Evolutionary conservation across 2,888 invertebrate species (phyloP), one percentile per base, ranked within the genome.

Genomic region (Sinodicranocentrus sp.): DNA sequence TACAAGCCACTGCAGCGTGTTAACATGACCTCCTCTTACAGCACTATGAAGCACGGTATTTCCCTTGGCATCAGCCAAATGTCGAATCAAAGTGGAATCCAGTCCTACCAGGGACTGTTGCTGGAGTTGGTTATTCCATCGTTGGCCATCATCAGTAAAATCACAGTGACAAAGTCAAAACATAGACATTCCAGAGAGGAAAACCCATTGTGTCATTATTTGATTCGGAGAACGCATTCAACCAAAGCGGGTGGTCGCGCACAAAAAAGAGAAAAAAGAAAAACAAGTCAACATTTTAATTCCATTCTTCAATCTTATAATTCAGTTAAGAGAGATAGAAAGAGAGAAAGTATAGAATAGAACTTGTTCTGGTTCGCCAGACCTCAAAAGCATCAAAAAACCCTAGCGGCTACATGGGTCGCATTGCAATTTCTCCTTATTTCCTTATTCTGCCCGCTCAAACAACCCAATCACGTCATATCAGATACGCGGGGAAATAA

Each of bases 1-100:
- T 61, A 90, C 89, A 10, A 91, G 88, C 90, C 90, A 90, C 75
- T 90, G 89, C 21, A 91, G 87, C 15, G 89, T 89, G 28, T 87
- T 87, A 70, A 90, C 85, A 86, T 91, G 90, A 65, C 90, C 90
- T 73, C 89, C 88, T 39, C 89, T 89, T n/a, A 90, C 90, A 75
- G 90, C 89, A 71, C 89, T 89, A 82, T 91, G 91, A 73, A 90
- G 89, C 63, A 91, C 87, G 82, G 90, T 90, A 87, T 90, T 90
- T 79, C 90, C 91, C 79, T 89, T 89, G 78, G 89, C 90, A 86
- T 91, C 90, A 17, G 90, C 90, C 77, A 91, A 89, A 87, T 90
- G 91, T 39, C 91, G 89, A 61, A 91, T 89, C 73, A 91, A 85
- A 17, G 90, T 90, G 0, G 90, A 89, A 84, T 90, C 88, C 84